phyloP scores from a whole-genome alignment of 2,888 invertebrate genomes.

The Augochlorella aurata region DNA sequence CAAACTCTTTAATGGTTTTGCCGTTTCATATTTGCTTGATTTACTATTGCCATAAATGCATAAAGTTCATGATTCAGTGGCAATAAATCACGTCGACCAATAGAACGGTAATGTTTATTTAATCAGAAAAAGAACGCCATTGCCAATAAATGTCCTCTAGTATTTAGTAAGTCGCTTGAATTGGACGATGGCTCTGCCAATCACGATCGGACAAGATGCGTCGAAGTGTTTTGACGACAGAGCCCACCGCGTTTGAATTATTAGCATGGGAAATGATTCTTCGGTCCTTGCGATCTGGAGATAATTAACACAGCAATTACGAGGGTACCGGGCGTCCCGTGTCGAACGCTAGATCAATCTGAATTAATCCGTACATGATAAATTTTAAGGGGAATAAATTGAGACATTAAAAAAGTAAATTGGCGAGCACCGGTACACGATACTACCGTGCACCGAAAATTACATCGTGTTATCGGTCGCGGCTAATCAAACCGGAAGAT shows the following conservation, averaged over 20 bases:
- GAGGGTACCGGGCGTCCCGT: neutral
- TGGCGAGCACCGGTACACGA: slow-evolving; percentile 22
- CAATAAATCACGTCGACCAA: no score
- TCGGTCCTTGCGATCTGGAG: neutral
- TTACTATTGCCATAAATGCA: no score
- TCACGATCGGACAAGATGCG: neutral
- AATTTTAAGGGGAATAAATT: slow-evolving; percentile 31
- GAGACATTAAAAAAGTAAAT: slow-evolving; percentile 42
- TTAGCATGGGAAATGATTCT: slow-evolving; percentile 27
- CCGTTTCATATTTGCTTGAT: no score
- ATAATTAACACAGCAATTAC: slow-evolving; percentile 37
- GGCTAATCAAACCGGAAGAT: slow-evolving; percentile 34
- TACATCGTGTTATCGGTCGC: slow-evolving; percentile 42
- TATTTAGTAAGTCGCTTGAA: neutral
- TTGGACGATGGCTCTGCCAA: neutral
- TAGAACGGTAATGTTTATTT: neutral
- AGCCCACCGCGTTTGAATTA: neutral
- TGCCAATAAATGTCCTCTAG: neutral
- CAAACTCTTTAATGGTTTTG: no score
- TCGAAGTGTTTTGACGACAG: neutral
- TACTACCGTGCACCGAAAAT: slow-evolving; percentile 35
- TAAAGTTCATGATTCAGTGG: no score
- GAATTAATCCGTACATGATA: slow-evolving; percentile 12
- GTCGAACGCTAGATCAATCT: slow-evolving; percentile 25
- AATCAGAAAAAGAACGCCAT: neutral